Evolutionary conservation across 2,888 invertebrate species (phyloP).

Genomic region (Erebia ligea): DNA sequence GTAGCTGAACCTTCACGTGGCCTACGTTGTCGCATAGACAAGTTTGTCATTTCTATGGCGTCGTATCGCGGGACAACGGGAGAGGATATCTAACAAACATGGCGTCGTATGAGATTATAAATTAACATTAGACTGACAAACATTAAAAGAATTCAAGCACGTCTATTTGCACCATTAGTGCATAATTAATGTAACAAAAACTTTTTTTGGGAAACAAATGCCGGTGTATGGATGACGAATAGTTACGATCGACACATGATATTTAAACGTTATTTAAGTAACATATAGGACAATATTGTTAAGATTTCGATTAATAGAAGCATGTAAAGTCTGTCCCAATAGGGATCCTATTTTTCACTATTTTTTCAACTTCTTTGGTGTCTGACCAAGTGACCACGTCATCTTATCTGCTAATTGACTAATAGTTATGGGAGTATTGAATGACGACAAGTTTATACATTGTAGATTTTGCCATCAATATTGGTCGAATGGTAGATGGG

Average conservation of each 20-base stretch:
- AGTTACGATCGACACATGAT: conserved; percentile 11
- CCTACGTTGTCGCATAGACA: too few relatives aligned
- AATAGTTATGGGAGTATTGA: too few relatives aligned
- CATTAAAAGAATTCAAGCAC: conserved; percentile 27
- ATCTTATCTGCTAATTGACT: too few relatives aligned
- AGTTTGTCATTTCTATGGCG: too few relatives aligned
- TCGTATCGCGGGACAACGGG: neutral
- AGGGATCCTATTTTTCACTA: too few relatives aligned
- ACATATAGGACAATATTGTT: neutral
- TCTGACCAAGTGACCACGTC: too few relatives aligned
- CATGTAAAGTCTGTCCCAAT: too few relatives aligned
- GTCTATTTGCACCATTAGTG: conserved; percentile 33
- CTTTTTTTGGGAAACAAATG: conserved; percentile 31
- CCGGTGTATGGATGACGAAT: conserved; percentile 37
- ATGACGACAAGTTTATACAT: too few relatives aligned
- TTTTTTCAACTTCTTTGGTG: too few relatives aligned
- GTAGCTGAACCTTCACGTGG: too few relatives aligned
- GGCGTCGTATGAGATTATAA: neutral
- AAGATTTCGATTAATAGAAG: neutral
- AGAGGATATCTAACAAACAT: neutral
- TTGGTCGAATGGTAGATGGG: too few relatives aligned
- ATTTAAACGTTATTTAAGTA: neutral
- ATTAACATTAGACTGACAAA: conserved; percentile 21
- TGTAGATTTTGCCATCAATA: too few relatives aligned
- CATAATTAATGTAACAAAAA: conserved; percentile 38